phyloP scores from a whole-genome alignment of 1,140 invertebrate genomes.

The Megalonaias nervosa region DNA sequence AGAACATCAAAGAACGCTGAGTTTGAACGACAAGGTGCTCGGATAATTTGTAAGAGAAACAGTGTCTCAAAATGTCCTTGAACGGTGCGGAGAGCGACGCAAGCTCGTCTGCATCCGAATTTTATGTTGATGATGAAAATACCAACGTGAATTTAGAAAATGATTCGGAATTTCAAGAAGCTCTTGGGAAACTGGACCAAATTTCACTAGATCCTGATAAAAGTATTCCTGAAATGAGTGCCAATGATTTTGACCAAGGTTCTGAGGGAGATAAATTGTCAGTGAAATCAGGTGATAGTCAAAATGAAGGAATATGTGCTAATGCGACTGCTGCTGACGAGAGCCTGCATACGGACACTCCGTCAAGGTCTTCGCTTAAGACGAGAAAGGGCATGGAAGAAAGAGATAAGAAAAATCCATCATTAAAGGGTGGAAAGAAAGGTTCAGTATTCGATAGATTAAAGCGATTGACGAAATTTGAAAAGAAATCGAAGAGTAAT shows the following conservation, averaged over 20 bases:
- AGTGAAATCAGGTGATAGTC: conserved; percentile 12
- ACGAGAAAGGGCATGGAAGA: neutral
- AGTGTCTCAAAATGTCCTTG: no score
- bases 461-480: conserved; percentile 61
- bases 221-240: conserved; percentile 30
- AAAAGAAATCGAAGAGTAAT: conserved; percentile 46
- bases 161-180: conserved; percentile 36
- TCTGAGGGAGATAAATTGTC: conserved; percentile 5
- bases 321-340: conserved; percentile 14
- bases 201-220: conserved; percentile 38
- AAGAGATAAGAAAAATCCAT: conserved; percentile 4
- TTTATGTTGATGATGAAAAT: conserved; percentile 78
- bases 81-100: conserved; percentile 12
- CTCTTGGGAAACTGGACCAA: conserved; percentile 35
- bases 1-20: no score
- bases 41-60: no score
- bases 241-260: conserved; percentile 16
- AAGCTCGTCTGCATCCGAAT: conserved; percentile 25
- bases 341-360: conserved; percentile 6
- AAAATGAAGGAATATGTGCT: conserved; percentile 18
- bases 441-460: conserved; percentile 49
- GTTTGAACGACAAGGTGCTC: no score
- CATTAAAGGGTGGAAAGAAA: conserved; percentile 18
- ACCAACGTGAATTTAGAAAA: conserved; percentile 17
- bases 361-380: conserved; percentile 9